Conservation (phyloP, 1,140 invertebrate genomes). For the Drosophila kohkoa region DNA sequence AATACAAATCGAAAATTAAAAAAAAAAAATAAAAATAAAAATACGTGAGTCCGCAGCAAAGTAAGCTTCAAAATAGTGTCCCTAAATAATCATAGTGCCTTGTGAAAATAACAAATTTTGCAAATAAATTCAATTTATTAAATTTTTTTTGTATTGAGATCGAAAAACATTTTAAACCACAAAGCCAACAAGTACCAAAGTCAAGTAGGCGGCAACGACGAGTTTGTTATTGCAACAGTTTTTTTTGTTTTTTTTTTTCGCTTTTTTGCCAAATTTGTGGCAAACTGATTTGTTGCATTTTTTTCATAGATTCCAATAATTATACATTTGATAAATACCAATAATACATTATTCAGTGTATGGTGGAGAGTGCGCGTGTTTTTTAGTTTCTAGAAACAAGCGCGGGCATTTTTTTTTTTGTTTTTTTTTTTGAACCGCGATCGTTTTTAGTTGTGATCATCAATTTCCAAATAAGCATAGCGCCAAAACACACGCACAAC, state of each 20-base stretch:
- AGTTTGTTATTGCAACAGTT: slow-evolving; percentile 33
- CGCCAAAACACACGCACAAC: background rate
- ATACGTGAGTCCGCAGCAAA: slow-evolving; percentile 36
- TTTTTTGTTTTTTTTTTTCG: slow-evolving; percentile 15
- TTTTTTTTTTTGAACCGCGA: slow-evolving; percentile 28
- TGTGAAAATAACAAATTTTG: slow-evolving; percentile 22
- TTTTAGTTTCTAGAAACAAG: slow-evolving; percentile 10
- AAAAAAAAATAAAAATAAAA: background rate
- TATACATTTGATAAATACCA: too few relatives aligned
- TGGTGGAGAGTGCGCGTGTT: slow-evolving; percentile 31
- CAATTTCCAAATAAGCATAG: slow-evolving; percentile 32
- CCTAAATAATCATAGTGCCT: slow-evolving; percentile 16
- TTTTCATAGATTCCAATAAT: slow-evolving; percentile 34
- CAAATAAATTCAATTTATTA: background rate
- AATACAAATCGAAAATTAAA: too few relatives aligned
- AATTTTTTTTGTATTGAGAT: slow-evolving; percentile 16
- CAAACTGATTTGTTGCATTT: slow-evolving; percentile 10
- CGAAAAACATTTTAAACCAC: slow-evolving; percentile 10
- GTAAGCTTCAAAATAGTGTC: slow-evolving; percentile 34
- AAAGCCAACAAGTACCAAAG: background rate
- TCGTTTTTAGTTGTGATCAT: slow-evolving; percentile 33
- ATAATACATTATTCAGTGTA: slow-evolving; percentile 9
- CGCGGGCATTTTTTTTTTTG: slow-evolving; percentile 43
- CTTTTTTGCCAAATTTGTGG: slow-evolving; percentile 26
- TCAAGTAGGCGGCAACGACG: slow-evolving; percentile 35